A percentile compares a stretch with the other conserved stretches of the same genome.
These are phyloP conservation scores for Fulmarus glacialis DNA, from an alignment of 2,113 vertebrate species.

Conservation along the genomic window DNA sequence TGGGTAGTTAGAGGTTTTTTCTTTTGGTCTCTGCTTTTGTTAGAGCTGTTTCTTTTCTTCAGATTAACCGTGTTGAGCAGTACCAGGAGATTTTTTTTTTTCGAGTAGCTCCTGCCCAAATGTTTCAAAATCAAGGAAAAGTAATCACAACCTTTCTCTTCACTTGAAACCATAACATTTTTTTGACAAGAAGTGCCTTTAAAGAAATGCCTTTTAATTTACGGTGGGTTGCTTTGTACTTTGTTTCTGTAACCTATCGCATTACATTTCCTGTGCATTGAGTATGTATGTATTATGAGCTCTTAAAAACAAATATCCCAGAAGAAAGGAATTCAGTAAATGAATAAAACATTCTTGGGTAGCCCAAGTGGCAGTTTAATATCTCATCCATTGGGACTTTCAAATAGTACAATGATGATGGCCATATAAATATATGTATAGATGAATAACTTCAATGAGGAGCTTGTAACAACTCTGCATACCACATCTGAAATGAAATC, in stretches of 20 bases:
- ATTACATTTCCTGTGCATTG: conserved; percentile 18
- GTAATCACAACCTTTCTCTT: conserved; percentile 9
- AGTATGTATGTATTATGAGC: neutral
- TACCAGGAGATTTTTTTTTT: neutral
- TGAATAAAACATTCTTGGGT: conserved; percentile 30
- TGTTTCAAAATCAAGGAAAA: neutral
- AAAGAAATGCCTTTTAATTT: neutral
- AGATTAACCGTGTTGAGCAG: neutral
- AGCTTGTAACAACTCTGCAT: conserved; percentile 12
- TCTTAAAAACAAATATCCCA: conserved; percentile 43
- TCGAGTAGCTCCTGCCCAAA: neutral
- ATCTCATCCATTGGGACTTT: conserved; percentile 1
- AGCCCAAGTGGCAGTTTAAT: neutral
- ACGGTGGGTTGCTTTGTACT: neutral
- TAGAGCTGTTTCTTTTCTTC: neutral
- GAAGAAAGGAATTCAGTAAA: conserved; percentile 41
- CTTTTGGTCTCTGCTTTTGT: neutral
- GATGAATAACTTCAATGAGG: neutral
- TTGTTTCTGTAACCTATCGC: conserved; percentile 21
- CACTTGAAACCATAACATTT: conserved; percentile 31
- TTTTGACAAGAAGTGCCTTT: conserved; percentile 36
- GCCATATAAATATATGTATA: conserved; percentile 19
- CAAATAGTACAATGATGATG: neutral
- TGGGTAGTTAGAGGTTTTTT: neutral
- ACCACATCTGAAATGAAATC: neutral